Percentiles rank a stretch among this genome's conserved stretches.
phyloP scores from a whole-genome alignment of 2,113 vertebrate genomes.

The Odocoileus hemionus region DNA sequence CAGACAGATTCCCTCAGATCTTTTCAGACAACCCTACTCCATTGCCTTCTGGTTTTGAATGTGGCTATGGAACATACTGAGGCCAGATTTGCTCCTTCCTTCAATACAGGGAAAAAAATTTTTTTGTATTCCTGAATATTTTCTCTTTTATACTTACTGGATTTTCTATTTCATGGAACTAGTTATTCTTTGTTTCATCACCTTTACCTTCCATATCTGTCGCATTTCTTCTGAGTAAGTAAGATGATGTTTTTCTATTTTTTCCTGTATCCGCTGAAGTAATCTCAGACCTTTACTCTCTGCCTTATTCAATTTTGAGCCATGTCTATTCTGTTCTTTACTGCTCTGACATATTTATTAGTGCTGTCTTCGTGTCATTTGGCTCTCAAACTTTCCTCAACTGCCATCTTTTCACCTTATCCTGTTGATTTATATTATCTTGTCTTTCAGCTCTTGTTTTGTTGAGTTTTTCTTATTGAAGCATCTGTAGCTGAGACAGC shows the following conservation, averaged over 20 bases:
- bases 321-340: not conserved
- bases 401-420: not conserved
- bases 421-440: not conserved
- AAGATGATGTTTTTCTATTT: not conserved
- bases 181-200: not conserved
- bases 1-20: not conserved
- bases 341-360: not conserved
- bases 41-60: not conserved
- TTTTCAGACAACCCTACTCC: not conserved
- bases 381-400: not conserved
- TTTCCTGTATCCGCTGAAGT: not conserved
- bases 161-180: constrained; percentile 14
- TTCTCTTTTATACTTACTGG: not conserved
- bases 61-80: not conserved
- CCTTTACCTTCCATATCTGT: not conserved
- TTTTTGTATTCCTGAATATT: constrained; percentile 18
- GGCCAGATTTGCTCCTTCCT: not conserved
- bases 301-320: not conserved
- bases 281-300: not conserved
- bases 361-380: not conserved
- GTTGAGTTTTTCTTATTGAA: not conserved
- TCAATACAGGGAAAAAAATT: not conserved
- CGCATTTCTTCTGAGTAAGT: not conserved
- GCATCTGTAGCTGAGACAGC: not conserved
- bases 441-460: not conserved